Conservation (phyloP, 1,140 invertebrate genomes). For the Melipona quadrifasciata region DNA sequence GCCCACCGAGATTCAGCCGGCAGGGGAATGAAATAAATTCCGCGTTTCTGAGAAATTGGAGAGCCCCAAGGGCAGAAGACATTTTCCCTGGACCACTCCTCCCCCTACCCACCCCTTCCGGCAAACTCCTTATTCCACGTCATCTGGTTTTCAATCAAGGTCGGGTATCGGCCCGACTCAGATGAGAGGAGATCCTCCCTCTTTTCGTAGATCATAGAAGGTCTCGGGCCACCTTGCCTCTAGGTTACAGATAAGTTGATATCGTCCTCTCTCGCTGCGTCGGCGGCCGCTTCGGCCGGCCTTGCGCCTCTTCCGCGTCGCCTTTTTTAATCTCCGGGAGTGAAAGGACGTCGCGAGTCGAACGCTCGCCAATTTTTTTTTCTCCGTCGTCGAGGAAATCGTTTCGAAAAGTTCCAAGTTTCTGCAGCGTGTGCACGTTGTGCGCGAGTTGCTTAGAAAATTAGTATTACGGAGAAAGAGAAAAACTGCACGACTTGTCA, state of each 20-base stretch:
- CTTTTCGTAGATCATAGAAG: conserved; percentile 30
- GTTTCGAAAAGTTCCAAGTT: no score
- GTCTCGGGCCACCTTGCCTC: conserved; percentile 42
- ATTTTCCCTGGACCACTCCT: conserved; percentile 62
- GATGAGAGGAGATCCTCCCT: conserved; percentile 58
- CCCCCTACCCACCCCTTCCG: not conserved
- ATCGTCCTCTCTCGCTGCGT: conserved; percentile 42
- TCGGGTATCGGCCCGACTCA: conserved; percentile 60
- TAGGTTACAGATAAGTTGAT: conserved; percentile 61
- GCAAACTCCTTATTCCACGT: conserved; percentile 70
- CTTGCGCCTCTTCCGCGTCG: conserved; percentile 39
- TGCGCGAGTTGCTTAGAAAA: no score
- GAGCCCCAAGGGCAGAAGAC: conserved; percentile 67
- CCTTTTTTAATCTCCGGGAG: conserved; percentile 44
- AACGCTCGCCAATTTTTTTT: not conserved
- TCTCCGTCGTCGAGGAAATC: no score
- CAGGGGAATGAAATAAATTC: conserved; percentile 69
- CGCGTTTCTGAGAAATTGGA: conserved; percentile 70
- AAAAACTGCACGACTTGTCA: no score
- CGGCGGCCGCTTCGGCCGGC: conserved; percentile 39
- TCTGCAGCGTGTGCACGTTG: no score
- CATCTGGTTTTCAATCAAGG: conserved; percentile 72
- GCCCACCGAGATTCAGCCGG: conserved; percentile 17
- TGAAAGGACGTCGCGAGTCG: conserved; percentile 25
- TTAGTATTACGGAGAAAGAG: not conserved